These are phyloP conservation scores for Sylvicola cinctus DNA, from an alignment of 2,888 invertebrate genomes.

Conservation along the genomic window DNA sequence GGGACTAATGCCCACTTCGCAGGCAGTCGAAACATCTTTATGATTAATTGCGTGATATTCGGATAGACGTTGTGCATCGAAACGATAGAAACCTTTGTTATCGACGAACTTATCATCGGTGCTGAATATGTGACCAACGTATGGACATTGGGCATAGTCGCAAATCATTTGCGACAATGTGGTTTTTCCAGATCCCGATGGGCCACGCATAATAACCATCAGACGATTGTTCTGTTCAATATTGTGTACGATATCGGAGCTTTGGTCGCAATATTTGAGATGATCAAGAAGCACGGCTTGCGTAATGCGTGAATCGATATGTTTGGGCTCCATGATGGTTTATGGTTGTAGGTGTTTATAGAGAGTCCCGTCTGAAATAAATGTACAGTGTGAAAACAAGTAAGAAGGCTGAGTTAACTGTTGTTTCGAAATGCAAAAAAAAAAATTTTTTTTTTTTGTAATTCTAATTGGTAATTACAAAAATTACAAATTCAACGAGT, in stretches of 20 bases:
- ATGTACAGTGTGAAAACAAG: no score
- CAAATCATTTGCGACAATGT: not conserved
- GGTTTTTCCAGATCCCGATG: not conserved
- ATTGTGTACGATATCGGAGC: not conserved
- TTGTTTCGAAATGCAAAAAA: no score
- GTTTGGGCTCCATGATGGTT: no score
- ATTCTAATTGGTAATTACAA: no score
- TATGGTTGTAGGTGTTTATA: no score
- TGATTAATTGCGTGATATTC: not conserved
- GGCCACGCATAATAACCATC: not conserved
- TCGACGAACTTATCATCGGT: not conserved
- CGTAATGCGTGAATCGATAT: no score
- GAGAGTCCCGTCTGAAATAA: no score
- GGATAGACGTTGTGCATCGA: not conserved
- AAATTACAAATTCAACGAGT: no score
- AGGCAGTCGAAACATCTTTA: not conserved
- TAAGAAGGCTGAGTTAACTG: no score
- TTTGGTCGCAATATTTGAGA: no score
- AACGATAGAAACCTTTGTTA: not conserved
- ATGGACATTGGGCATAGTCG: not conserved
- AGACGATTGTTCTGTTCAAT: not conserved
- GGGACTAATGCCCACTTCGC: not conserved
- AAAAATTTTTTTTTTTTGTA: no score
- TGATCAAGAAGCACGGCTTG: no score
- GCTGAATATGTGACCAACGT: not conserved